Evolutionary conservation across 1,140 invertebrate genomes (phyloP), one percentile per base, ranked within the genome.

Genomic region (Bradysia coprophila): DNA sequence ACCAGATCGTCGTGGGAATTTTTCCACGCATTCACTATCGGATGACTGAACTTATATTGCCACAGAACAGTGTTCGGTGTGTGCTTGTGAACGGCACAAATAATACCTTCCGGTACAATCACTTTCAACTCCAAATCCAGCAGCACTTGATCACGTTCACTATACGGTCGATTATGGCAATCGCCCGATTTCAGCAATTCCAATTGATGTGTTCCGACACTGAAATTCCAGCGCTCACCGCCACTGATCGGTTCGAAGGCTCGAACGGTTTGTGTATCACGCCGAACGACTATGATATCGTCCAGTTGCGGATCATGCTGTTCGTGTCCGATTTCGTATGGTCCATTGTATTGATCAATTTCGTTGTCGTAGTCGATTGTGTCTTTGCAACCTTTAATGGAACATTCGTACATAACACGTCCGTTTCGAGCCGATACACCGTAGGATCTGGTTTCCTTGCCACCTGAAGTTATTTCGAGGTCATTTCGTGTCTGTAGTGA

Each of bases 211-310:
- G 86, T 77, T 2, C 82, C 87, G 22, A 95, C 89, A 61, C 86
- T 92, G 53, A 92, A 96, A 65, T 95, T 94, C 91, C 91, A 95
- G 52, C 85, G 86, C 68, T 95, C 90, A 38, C 62, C 54, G 9
- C 91, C 90, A 23, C 73, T 76, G 23, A 75, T 66, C 1, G 85
- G 76, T 57, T 94, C 88, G 18, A 90, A 68, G 22, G 89, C 89
- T 44, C 90, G 62, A 9, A 95, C 79, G 40, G 80, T 91, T 59
- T 87, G 83, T 34, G 85, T 85, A 47, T 76, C 76, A 21, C 86
- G 68, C 50, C 80, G 73, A 28, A 94, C 59, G 15, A 95, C 66
- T 9, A 92, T 63, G n/a, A 13, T 13, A 53, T 89, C 76, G 28
- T 74, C 71, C 11, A 63, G 21, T 6, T 57, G 55, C 16, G 64